Conservation (phyloP, 1,140 invertebrate species). For the Eriosoma lanigerum region DNA sequence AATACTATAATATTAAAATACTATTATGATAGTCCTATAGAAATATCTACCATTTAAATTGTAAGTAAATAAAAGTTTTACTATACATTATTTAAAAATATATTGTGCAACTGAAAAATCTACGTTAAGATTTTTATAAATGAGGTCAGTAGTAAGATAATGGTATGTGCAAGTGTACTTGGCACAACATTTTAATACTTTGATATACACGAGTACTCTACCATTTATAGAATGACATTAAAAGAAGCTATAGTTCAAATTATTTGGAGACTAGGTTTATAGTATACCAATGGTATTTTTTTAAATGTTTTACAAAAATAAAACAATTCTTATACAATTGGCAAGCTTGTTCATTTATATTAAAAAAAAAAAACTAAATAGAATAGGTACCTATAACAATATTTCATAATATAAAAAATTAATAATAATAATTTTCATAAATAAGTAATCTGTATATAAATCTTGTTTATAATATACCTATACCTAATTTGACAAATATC, state of each 20-base stretch:
- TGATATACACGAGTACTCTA: not conserved
- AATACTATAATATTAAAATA: too few relatives aligned
- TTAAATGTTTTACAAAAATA: not conserved
- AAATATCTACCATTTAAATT: too few relatives aligned
- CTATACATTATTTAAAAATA: not conserved
- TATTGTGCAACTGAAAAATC: not conserved
- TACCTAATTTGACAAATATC: too few relatives aligned
- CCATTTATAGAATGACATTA: slow-evolving; percentile 49
- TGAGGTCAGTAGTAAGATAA: slow-evolving; percentile 40
- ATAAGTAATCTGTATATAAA: too few relatives aligned
- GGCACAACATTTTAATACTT: slow-evolving; percentile 23
- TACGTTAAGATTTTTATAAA: slow-evolving; percentile 10
- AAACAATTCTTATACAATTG: too few relatives aligned
- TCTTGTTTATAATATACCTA: too few relatives aligned
- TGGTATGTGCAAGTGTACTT: slow-evolving; percentile 11
- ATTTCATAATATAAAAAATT: too few relatives aligned
- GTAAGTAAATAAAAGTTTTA: not conserved
- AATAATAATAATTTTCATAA: too few relatives aligned
- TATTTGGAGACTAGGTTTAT: not conserved
- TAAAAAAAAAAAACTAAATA: too few relatives aligned
- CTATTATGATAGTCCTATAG: too few relatives aligned
- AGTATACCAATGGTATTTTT: not conserved
- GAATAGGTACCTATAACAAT: too few relatives aligned
- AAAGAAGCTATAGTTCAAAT: slow-evolving; percentile 26
- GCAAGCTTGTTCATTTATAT: too few relatives aligned